phyloP scores from a whole-genome alignment of 2,797 vertebrate genomes.

The Sebastes taczanowskii region DNA sequence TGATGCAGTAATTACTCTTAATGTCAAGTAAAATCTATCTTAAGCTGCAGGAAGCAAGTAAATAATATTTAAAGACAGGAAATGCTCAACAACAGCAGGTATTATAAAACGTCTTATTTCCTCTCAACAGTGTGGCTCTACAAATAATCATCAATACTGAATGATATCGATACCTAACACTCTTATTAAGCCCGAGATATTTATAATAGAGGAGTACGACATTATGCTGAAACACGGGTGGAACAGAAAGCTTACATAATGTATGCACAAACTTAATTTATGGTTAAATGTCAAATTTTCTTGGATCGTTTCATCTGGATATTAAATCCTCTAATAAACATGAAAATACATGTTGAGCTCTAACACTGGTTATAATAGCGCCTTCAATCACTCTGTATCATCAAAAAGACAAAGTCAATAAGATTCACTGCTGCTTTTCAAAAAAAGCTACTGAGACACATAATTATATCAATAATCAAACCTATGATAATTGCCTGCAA shows the following conservation, averaged over 20 bases:
- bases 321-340: slow-evolving; percentile 36
- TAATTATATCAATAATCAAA: slow-evolving; percentile 53
- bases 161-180: slow-evolving; percentile 36
- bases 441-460: slow-evolving; percentile 39
- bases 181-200: slow-evolving; percentile 63
- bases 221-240: slow-evolving; percentile 31
- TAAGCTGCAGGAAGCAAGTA: slow-evolving; percentile 55
- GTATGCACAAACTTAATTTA: slow-evolving; percentile 44
- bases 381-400: slow-evolving; percentile 38
- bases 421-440: slow-evolving; percentile 5
- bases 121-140: slow-evolving; percentile 25
- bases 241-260: slow-evolving; percentile 27
- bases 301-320: slow-evolving; percentile 3
- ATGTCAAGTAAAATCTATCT: slow-evolving; percentile 47
- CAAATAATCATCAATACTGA: slow-evolving; percentile 30
- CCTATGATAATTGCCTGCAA: slow-evolving; percentile 67
- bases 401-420: slow-evolving; percentile 8
- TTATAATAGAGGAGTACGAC: slow-evolving; percentile 17
- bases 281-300: slow-evolving; percentile 34
- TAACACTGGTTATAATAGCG: slow-evolving; percentile 30
- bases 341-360: slow-evolving; percentile 47
- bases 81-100: slow-evolving; percentile 43
- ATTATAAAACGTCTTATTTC: slow-evolving; percentile 44
- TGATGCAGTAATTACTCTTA: slow-evolving; percentile 36
- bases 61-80: slow-evolving; percentile 43